A percentile compares a stretch with the other conserved stretches of the same genome.
Evolutionary conservation across 1,140 invertebrate species (phyloP).

Genomic region (Papilio aristodemus): DNA sequence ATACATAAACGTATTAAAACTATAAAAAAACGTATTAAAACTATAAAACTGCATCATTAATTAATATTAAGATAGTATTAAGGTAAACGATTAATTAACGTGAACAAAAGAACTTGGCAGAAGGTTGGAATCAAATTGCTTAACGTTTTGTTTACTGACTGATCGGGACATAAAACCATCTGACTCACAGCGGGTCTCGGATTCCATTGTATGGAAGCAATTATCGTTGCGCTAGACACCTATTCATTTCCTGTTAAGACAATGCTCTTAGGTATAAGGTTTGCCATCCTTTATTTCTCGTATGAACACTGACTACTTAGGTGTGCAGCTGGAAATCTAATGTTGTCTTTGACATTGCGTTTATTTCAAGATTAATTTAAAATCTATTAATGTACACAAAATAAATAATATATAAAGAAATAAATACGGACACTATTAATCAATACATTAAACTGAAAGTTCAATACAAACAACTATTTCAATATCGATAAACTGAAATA

Average conservation of each 20-base stretch:
- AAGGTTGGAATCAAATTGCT: conserved; percentile 25
- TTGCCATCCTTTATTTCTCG: background rate
- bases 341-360: background rate
- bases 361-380: background rate
- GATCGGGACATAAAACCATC: conserved; percentile 45
- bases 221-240: conserved; percentile 70
- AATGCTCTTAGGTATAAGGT: conserved; percentile 52
- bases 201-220: conserved; percentile 63
- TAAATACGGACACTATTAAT: too few relatives aligned
- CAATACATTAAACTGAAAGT: too few relatives aligned
- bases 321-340: background rate
- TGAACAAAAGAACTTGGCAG: conserved; percentile 1
- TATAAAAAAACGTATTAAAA: background rate
- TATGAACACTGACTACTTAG: background rate
- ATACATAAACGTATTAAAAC: too few relatives aligned
- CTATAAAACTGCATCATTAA: too few relatives aligned
- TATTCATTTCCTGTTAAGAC: conserved; percentile 67
- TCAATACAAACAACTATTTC: too few relatives aligned
- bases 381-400: background rate
- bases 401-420: too few relatives aligned
- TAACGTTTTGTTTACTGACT: conserved; percentile 35
- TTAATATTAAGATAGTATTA: too few relatives aligned
- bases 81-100: background rate
- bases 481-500: too few relatives aligned
- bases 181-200: conserved; percentile 46